phyloP scores from a whole-genome alignment of 2,888 invertebrate genomes.

The Cremastobaeus sp. region DNA sequence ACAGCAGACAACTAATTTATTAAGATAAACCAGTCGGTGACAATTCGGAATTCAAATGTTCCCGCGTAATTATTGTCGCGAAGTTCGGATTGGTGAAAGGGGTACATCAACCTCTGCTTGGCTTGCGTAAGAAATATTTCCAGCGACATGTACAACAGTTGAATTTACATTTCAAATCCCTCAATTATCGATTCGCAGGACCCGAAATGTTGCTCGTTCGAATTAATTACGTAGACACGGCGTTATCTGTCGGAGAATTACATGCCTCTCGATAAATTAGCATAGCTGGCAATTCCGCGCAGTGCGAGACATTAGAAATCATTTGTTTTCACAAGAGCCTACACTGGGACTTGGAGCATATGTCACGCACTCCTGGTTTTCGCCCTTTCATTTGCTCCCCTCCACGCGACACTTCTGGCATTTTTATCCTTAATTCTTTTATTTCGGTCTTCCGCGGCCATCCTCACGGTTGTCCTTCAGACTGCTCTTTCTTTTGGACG shows the following conservation, averaged over 20 bases:
- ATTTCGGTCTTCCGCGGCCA: conserved; percentile 48
- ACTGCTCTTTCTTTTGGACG: conserved; percentile 36
- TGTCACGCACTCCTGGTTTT: conserved; percentile 66
- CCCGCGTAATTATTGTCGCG: no score
- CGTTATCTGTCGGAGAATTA: conserved; percentile 28
- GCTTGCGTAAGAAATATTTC: conserved; percentile 20
- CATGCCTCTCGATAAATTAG: conserved; percentile 16
- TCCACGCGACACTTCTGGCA: conserved; percentile 29
- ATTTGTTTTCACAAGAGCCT: conserved; percentile 55
- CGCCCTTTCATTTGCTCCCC: conserved; percentile 48
- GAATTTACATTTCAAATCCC: conserved; percentile 33
- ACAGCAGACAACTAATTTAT: no score
- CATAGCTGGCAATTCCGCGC: conserved; percentile 24
- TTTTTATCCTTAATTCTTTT: conserved; percentile 59
- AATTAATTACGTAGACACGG: conserved; percentile 39
- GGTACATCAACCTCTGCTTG: background rate
- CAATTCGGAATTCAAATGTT: background rate
- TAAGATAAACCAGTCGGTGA: no score
- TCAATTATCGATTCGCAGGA: conserved; percentile 26
- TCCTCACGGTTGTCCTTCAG: conserved; percentile 49
- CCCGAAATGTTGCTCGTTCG: conserved; percentile 14
- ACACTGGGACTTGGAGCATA: conserved; percentile 72
- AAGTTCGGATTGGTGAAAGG: no score
- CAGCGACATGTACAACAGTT: background rate
- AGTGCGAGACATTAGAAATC: conserved; percentile 59